phyloP scores from a whole-genome alignment of 2,113 vertebrate genomes.

The Syngnathus scovelli region DNA sequence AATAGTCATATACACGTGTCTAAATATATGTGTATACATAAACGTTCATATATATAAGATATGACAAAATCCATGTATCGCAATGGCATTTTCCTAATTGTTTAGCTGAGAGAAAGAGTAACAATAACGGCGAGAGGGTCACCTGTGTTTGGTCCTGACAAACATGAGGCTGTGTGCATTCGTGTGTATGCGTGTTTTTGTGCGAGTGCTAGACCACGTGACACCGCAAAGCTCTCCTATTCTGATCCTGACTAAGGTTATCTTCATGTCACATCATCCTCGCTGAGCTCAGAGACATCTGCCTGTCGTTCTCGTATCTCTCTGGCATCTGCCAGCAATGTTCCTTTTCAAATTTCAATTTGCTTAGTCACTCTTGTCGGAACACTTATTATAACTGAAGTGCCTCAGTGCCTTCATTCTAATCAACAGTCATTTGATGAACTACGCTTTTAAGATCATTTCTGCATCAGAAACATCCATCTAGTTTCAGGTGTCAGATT shows the following conservation, averaged over 20 bases:
- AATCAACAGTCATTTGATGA: background rate
- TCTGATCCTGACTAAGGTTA: slow-evolving; percentile 21
- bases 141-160: background rate
- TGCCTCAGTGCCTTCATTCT: background rate
- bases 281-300: slow-evolving; percentile 8
- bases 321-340: slow-evolving; percentile 23
- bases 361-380: slow-evolving; percentile 18
- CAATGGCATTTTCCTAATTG: background rate
- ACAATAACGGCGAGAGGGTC: background rate
- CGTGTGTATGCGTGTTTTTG: background rate
- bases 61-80: background rate
- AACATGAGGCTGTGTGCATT: background rate
- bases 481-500: background rate
- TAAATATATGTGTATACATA: too few relatives aligned
- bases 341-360: slow-evolving; percentile 22
- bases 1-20: too few relatives aligned
- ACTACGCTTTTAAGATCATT: background rate
- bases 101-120: background rate
- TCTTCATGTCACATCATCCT: slow-evolving; percentile 17
- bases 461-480: too few relatives aligned
- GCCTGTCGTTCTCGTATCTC: slow-evolving; percentile 32
- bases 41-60: background rate
- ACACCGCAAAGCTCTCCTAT: slow-evolving; percentile 5
- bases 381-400: too few relatives aligned
- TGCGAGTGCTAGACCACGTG: background rate